Conservation (phyloP, 2,797 vertebrate genomes). For the Calcarius lapponicus region DNA sequence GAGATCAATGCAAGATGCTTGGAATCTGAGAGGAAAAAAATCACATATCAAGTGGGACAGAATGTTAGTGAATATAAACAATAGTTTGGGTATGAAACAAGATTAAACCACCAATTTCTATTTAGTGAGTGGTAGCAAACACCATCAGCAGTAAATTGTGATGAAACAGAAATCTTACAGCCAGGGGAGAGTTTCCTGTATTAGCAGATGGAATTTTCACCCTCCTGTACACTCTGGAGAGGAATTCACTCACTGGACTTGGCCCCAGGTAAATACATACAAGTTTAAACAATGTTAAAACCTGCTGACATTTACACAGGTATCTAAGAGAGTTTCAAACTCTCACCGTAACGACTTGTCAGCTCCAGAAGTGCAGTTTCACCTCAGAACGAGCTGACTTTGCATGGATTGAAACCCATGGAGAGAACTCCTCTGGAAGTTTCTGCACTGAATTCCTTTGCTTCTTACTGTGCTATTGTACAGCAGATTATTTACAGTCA, state of each 20-base stretch:
- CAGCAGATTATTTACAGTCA: neutral
- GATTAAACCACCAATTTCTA: neutral
- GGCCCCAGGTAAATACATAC: neutral
- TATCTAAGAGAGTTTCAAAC: neutral
- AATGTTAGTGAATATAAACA: neutral
- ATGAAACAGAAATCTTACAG: neutral
- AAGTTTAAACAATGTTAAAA: neutral
- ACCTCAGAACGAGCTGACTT: neutral
- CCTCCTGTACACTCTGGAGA: slow-evolving; percentile 20
- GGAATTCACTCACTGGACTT: neutral
- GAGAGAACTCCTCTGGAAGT: neutral
- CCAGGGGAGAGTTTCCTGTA: neutral
- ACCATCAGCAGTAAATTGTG: neutral
- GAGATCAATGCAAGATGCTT: neutral
- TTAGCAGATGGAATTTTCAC: neutral
- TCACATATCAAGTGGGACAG: neutral
- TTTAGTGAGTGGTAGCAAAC: neutral
- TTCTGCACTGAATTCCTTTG: neutral
- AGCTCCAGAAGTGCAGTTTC: neutral
- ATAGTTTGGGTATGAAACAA: neutral
- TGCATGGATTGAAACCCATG: neutral
- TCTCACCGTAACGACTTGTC: neutral
- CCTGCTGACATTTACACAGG: neutral
- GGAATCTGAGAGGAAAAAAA: neutral
- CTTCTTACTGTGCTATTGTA: neutral